These are phyloP conservation scores for Microtus ochrogaster DNA, from an alignment of 2,113 vertebrate species.

Conservation along the genomic window DNA sequence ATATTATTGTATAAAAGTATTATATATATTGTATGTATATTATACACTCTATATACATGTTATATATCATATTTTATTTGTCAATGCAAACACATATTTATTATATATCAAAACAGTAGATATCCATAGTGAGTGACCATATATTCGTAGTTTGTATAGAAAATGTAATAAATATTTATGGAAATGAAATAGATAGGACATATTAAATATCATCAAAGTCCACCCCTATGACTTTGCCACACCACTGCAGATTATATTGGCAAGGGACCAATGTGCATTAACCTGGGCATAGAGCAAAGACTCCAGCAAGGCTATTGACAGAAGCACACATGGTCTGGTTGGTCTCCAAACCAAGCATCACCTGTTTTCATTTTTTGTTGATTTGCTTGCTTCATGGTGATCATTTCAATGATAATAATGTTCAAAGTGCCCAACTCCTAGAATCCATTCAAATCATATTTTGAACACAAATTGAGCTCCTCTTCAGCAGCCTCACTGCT, in stretches of 20 bases:
- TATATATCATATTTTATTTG: background rate
- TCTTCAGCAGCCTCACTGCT: conserved; percentile 46
- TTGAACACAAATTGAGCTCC: conserved; percentile 41
- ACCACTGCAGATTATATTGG: background rate
- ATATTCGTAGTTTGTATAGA: background rate
- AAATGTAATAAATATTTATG: background rate
- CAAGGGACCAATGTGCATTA: background rate
- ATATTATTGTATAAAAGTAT: too few relatives aligned
- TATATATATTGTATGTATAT: background rate
- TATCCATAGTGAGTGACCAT: background rate
- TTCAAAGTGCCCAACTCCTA: background rate
- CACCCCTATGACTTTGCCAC: background rate
- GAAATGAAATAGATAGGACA: background rate
- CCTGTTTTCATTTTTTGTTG: background rate
- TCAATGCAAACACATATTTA: background rate
- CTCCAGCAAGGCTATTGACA: background rate
- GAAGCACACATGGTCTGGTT: background rate
- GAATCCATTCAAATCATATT: conserved; percentile 46
- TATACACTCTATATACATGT: too few relatives aligned
- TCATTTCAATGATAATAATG: background rate
- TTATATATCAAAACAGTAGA: background rate
- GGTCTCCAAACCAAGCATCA: background rate
- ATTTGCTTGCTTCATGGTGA: background rate
- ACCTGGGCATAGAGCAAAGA: background rate
- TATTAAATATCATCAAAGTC: background rate